Evolutionary conservation across 2,888 invertebrate genomes (phyloP), one percentile per base, ranked within the genome.

Genomic region (Ligdia adustata): DNA sequence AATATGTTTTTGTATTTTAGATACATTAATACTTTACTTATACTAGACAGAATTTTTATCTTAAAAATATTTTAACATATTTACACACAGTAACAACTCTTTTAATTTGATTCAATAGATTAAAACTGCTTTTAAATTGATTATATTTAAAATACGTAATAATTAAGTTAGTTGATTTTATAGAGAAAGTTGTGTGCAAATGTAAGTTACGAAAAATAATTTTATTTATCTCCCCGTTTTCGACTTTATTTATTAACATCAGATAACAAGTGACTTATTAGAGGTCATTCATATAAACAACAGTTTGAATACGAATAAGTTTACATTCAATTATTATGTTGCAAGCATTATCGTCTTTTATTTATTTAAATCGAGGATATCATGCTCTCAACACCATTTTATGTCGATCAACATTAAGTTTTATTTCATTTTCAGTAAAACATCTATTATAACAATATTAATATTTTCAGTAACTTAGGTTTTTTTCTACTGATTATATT

Each of bases 61-160:
- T 71, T 69, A 65, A 67, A 69, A 77, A 72, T 69, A 69, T 74
- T 68, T 72, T 72, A 82, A 83, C 82, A 82, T 82, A 81, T 83
- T 73, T 82, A 83, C 80, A 79, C 42, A 43, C 52, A 59, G 59
- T 68, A 75, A 72, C 71, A 73, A 59, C 66, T 50, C 47, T 39
- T 46, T 49, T 45, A 57, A 56, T 52, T 22, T 53, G 53, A 52
- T 58, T 31, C 41, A 48, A 50, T 51, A 48, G 35, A 42, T 48
- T 48, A 20, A 45, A 46, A 42, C 39, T 38, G 37, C 12, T 41
- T 48, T 27, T n/a, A n/a, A n/a, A n/a, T n/a, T n/a, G n/a, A n/a
- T n/a, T n/a, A n/a, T n/a, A n/a, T n/a, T n/a, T n/a, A n/a, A n/a
- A n/a, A n/a, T n/a, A n/a, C n/a, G n/a, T n/a, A n/a, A n/a, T n/a